These are phyloP conservation scores for Caenorhabditis sinica DNA, from an alignment of 2,888 invertebrate species.

Conservation along the genomic window DNA sequence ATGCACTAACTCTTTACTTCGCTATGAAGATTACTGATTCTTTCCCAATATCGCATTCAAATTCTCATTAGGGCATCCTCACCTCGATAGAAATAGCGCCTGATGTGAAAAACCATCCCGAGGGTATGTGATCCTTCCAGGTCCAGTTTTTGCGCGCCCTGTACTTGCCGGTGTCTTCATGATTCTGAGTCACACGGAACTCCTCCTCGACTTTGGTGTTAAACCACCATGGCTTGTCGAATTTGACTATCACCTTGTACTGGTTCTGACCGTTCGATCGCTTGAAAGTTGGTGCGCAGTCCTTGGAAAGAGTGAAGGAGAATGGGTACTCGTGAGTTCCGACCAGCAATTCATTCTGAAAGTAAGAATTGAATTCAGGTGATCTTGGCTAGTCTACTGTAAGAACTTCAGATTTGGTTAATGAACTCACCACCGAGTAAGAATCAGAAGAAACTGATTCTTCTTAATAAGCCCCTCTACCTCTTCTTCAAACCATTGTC, in stretches of 20 bases:
- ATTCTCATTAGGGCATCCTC: no score
- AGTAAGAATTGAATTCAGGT: background rate
- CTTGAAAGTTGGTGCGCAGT: background rate
- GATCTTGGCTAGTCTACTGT: no score
- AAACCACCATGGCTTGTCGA: conserved; percentile 2
- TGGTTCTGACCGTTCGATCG: background rate
- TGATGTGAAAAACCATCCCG: background rate
- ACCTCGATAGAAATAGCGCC: conserved; percentile 4
- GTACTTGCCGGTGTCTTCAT: background rate
- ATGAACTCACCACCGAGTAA: no score
- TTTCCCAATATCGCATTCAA: no score
- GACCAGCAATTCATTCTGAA: background rate
- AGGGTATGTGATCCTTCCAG: no score
- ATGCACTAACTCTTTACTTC: no score
- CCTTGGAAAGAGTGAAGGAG: background rate
- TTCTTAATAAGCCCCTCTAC: no score
- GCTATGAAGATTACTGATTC: no score
- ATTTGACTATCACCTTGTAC: background rate
- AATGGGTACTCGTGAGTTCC: background rate
- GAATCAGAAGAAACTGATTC: no score
- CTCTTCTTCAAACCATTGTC: no score
- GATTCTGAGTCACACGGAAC: background rate
- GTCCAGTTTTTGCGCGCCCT: no score
- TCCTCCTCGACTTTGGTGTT: background rate
- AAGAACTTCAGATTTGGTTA: no score